phyloP scores from a whole-genome alignment of 2,113 vertebrate genomes.

The Rynchops niger region DNA sequence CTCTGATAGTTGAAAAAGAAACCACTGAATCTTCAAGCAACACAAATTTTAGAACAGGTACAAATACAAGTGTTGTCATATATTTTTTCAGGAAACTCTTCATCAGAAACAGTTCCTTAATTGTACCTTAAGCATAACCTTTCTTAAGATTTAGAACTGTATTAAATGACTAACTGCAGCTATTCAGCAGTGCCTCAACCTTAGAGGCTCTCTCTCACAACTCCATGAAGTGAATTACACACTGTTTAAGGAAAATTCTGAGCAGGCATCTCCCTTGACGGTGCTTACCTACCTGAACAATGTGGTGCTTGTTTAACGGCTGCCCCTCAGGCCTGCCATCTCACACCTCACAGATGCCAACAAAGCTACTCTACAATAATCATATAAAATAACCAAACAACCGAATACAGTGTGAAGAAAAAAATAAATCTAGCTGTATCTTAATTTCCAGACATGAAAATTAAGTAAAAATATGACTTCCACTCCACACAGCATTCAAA shows the following conservation, averaged over 20 bases:
- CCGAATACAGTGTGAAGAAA: not conserved
- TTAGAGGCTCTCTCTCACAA: not conserved
- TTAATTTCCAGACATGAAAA: not conserved
- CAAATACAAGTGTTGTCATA: not conserved
- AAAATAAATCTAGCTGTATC: not conserved
- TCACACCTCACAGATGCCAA: not conserved
- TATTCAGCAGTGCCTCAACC: not conserved
- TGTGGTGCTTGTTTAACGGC: conserved; percentile 24
- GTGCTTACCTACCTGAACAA: conserved; percentile 38
- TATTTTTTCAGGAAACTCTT: not conserved
- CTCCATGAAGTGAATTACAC: conserved; percentile 14
- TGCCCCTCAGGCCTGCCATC: not conserved
- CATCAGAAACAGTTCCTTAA: not conserved
- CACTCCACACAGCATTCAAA: not conserved
- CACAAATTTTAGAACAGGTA: not conserved
- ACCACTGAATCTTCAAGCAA: not conserved
- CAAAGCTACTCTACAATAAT: not conserved
- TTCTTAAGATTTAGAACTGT: not conserved
- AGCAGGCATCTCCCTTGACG: not conserved
- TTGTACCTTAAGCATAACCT: not conserved
- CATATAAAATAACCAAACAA: not conserved
- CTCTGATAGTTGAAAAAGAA: not conserved
- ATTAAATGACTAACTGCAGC: not conserved
- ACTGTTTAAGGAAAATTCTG: conserved; percentile 26
- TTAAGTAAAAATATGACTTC: not conserved